Evolutionary conservation across 2,797 vertebrate genomes (phyloP), one percentile per base, ranked within the genome.

Genomic region (Malurus splendens): DNA sequence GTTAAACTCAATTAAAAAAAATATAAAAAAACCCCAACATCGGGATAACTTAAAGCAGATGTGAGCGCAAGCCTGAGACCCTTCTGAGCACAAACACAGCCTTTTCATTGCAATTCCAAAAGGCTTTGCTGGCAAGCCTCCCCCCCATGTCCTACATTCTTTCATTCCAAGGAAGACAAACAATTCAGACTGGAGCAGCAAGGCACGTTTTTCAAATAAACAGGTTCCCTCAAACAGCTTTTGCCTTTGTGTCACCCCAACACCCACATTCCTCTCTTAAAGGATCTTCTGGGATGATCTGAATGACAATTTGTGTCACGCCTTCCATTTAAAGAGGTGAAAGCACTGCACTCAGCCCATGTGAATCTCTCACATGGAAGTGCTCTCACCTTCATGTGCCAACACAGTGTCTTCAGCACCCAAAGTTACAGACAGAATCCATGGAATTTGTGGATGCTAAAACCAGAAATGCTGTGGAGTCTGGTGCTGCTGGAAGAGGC

Each of bases 101-200:
- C 91, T 84, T 92, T 92, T 94, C 92, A 86, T 84, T 95, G 90
- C 93, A 81, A 89, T 96, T 95, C 91, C 88, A 68, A 94, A 81
- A 70, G 87, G 78, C 84, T 93, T 85, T 93, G 77, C 92, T 95
- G 95, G 94, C 94, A 95, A 79, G 71, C 45, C 54, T 94, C 76
- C 64, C 48, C 86, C 39, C 91, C 67, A 78, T 89, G 92, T 92
- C 89, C 92, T 90, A 84, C 92, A 94, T 94, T 93, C 92, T 95
- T 95, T 96, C 94, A 88, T 94, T 94, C 86, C 93, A 79, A 89
- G 93, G 91, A 94, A 94, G 94, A 90, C 88, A 96, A 96, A 94
- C 94, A 94, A 90, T 83, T 94, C 91, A 79, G 76, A 61, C 45
- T 80, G 60, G 28, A 92, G 91, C 90, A 85, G 76, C 71, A 89